Evolutionary conservation across 2,113 vertebrate genomes (phyloP).

Genomic region (Parus major): DNA sequence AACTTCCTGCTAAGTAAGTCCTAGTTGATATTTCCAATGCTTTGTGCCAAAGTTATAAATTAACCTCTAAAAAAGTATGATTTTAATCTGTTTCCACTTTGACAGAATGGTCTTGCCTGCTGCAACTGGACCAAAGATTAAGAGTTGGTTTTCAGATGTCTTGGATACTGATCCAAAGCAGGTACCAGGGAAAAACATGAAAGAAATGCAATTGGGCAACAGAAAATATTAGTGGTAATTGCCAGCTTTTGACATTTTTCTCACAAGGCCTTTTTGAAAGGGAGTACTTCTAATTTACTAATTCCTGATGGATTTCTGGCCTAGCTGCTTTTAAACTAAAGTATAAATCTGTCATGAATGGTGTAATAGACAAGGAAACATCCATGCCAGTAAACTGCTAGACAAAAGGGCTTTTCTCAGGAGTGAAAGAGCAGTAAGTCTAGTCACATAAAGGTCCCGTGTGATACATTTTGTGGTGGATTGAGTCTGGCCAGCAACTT

Average conservation of each 20-base stretch:
- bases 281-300: neutral
- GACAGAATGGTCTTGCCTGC: neutral
- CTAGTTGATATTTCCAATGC: neutral
- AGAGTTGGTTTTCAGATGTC: neutral
- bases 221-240: neutral
- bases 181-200: neutral
- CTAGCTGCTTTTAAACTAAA: neutral
- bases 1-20: neutral
- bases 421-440: neutral
- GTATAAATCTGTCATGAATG: neutral
- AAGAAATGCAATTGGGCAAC: neutral
- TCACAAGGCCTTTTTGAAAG: neutral
- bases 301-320: neutral
- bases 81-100: neutral
- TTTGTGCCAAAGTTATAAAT: neutral
- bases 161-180: neutral
- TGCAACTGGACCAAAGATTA: neutral
- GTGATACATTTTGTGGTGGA: neutral
- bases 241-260: neutral
- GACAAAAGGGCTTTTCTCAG: neutral
- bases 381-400: neutral
- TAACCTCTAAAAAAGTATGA: neutral
- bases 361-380: neutral
- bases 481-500: neutral
- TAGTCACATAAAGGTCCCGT: fast-evolving